Conservation (phyloP, 2,797 vertebrate genomes). For the Cyclopterus lumpus region DNA sequence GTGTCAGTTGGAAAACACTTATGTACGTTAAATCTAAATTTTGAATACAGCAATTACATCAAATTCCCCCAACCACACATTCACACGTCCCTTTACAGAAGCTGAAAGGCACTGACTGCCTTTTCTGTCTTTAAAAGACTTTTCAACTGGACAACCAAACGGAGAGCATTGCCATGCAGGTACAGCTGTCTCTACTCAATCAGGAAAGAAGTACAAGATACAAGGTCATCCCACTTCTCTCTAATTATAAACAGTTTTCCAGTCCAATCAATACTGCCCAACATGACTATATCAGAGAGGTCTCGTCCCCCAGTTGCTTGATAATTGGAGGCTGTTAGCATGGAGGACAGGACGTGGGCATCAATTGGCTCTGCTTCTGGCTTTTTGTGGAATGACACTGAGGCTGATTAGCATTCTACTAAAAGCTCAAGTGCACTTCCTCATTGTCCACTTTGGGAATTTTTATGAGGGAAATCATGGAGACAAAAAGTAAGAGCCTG, state of each 20-base stretch:
- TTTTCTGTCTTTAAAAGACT: not conserved
- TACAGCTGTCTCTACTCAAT: slow-evolving; percentile 37
- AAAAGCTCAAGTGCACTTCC: slow-evolving; percentile 10
- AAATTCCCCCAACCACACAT: not conserved
- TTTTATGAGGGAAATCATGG: not conserved
- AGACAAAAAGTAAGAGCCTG: not conserved
- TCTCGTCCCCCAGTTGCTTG: slow-evolving; percentile 45
- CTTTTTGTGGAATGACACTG: not conserved
- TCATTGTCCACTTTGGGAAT: not conserved
- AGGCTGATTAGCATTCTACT: not conserved
- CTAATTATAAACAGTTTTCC: slow-evolving; percentile 53
- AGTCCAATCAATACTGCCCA: slow-evolving; percentile 63
- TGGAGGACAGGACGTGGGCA: slow-evolving; percentile 24
- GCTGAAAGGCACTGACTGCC: not conserved
- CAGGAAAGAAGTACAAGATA: slow-evolving; percentile 39
- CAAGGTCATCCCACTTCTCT: slow-evolving; percentile 64
- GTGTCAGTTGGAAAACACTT: not conserved
- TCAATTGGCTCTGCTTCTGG: slow-evolving; percentile 16
- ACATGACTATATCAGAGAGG: slow-evolving; percentile 51
- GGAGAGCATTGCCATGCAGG: slow-evolving; percentile 36
- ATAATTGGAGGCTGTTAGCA: slow-evolving; percentile 62
- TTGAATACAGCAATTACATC: not conserved
- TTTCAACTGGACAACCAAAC: not conserved
- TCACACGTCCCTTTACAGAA: not conserved
- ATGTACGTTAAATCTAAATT: not conserved